Evolutionary conservation across 2,797 vertebrate genomes (phyloP).

Genomic region (Pangasius djambal): DNA sequence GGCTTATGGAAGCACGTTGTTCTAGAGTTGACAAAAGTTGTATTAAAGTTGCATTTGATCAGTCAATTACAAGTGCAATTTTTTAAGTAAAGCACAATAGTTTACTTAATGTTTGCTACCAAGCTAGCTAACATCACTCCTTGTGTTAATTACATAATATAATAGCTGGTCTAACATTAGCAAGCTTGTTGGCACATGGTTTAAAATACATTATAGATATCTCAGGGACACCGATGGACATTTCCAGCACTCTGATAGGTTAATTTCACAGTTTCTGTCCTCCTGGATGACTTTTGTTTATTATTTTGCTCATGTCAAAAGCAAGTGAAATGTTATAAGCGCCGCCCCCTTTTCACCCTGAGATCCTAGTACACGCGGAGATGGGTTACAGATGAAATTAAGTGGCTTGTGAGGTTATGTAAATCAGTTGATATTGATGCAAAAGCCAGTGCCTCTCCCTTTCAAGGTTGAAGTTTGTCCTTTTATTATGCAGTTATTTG

Average conservation of each 20-base stretch:
- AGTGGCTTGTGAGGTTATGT: slow-evolving; percentile 7
- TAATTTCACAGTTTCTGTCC: not conserved
- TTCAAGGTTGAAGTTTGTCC: slow-evolving; percentile 23
- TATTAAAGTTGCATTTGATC: not conserved
- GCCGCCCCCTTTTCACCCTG: no score
- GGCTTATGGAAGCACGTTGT: not conserved
- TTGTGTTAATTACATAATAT: not conserved
- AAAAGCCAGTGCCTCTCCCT: not conserved
- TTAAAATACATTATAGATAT: not conserved
- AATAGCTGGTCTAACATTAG: not conserved
- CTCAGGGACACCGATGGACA: not conserved
- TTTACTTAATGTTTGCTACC: not conserved
- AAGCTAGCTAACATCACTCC: not conserved
- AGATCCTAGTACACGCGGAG: not conserved
- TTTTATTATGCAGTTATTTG: slow-evolving; percentile 30
- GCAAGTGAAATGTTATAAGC: not conserved
- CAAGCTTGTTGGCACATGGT: not conserved
- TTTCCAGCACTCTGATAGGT: not conserved
- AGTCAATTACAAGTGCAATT: not conserved
- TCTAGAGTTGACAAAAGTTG: not conserved
- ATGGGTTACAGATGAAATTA: not conserved
- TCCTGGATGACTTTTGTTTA: not conserved
- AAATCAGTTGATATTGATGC: not conserved
- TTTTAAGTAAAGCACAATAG: not conserved
- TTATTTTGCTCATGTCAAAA: not conserved